These are phyloP conservation scores for Drosophila cognata DNA, from an alignment of 2,888 invertebrate species.

Conservation along the genomic window DNA sequence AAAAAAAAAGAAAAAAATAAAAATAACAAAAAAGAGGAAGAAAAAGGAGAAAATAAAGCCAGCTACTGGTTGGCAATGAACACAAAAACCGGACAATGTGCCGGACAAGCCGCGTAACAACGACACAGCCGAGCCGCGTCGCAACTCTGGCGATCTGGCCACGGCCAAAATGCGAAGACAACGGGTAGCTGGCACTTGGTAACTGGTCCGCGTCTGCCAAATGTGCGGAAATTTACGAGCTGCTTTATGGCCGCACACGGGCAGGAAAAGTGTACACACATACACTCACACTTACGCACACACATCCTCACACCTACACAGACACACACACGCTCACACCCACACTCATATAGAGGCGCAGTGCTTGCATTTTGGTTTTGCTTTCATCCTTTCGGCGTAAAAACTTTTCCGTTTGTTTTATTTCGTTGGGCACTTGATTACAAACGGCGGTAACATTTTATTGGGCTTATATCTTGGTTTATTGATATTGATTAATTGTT, in stretches of 20 bases:
- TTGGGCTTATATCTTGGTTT: conserved; percentile 45
- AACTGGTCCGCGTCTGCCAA: conserved; percentile 39
- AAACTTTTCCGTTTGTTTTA: conserved; percentile 30
- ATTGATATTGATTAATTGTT: conserved; percentile 63
- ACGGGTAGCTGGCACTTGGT: conserved; percentile 38
- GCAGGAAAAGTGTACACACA: conserved; percentile 38
- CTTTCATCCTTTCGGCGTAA: conserved; percentile 30
- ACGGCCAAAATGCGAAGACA: conserved; percentile 48
- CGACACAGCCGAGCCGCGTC: conserved; percentile 21
- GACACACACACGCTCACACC: background rate
- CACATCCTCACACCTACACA: background rate
- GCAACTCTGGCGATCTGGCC: conserved; percentile 50
- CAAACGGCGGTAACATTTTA: conserved; percentile 53
- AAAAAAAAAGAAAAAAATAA: conserved; percentile 4
- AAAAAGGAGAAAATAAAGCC: conserved; percentile 15
- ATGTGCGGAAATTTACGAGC: conserved; percentile 72
- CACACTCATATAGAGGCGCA: background rate
- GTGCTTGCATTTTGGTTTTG: conserved; percentile 28
- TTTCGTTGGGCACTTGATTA: conserved; percentile 47
- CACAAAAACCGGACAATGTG: conserved; percentile 26
- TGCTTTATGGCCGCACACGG: conserved; percentile 67
- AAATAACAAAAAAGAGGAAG: background rate
- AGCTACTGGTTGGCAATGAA: conserved; percentile 42
- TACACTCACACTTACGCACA: conserved; percentile 9
- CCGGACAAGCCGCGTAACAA: conserved; percentile 23